These are phyloP conservation scores for Equus quagga DNA, from an alignment of 2,113 vertebrate species.

Conservation along the genomic window DNA sequence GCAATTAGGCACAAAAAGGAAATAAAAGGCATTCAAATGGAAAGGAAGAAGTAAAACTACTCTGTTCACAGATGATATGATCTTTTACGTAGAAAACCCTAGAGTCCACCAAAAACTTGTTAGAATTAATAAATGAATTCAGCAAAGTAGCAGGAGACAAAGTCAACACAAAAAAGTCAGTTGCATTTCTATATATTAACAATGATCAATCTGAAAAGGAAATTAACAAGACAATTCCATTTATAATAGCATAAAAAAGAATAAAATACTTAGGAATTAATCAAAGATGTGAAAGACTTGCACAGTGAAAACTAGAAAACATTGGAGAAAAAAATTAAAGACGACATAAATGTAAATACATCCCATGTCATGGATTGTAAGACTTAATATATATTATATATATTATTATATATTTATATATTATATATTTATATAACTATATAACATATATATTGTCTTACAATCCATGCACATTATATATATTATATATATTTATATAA, in stretches of 20 bases:
- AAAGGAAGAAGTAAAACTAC: conserved; percentile 3
- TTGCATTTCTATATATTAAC: neutral
- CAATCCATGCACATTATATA: too few species aligned
- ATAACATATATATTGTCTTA: too few species aligned
- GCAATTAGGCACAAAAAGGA: neutral
- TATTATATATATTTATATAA: too few species aligned
- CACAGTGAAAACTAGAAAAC: neutral
- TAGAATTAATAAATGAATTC: neutral
- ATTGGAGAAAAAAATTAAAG: neutral
- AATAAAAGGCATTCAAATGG: neutral
- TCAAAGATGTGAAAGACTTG: neutral
- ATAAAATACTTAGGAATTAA: neutral
- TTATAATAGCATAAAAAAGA: neutral
- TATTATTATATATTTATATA: too few species aligned
- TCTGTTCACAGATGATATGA: neutral
- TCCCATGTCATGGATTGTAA: neutral
- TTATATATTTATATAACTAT: too few species aligned
- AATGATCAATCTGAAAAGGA: neutral
- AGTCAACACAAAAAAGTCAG: neutral
- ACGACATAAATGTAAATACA: neutral
- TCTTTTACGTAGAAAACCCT: neutral
- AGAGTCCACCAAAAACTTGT: neutral
- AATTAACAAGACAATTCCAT: neutral
- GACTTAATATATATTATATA: neutral
- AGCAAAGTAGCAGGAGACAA: neutral